Percentiles rank a stretch among this genome's conserved stretches.
Evolutionary conservation across 2,113 vertebrate species (phyloP).

Genomic region (Callipepla californica): DNA sequence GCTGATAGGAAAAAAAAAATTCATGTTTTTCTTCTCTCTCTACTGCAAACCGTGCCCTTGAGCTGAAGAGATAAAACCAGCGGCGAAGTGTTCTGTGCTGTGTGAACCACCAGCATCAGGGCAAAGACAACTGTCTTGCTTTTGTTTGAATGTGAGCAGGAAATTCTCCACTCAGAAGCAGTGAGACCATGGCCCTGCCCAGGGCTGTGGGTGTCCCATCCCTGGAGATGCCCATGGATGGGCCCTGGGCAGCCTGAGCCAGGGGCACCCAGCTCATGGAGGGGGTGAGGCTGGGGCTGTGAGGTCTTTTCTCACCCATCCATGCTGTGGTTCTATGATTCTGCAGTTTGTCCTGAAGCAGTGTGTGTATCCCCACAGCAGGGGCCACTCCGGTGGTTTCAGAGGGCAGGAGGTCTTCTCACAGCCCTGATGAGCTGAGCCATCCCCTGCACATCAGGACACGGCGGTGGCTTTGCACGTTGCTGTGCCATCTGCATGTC

Average conservation of each 20-base stretch:
- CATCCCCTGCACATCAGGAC: accelerated
- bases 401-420: neutral
- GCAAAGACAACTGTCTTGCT: accelerated
- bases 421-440: accelerated
- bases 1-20: neutral
- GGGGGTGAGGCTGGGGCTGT: too few species aligned
- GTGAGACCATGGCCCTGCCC: too few species aligned
- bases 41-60: accelerated
- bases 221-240: neutral
- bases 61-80: neutral
- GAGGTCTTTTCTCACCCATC: neutral
- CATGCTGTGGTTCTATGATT: too few species aligned
- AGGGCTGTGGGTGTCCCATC: too few species aligned
- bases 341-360: neutral
- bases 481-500: neutral
- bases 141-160: too few species aligned
- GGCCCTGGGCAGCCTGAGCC: too few species aligned
- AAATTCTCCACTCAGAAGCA: neutral
- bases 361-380: accelerated
- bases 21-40: neutral
- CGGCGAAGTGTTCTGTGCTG: neutral
- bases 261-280: too few species aligned
- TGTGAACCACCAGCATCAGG: accelerated
- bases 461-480: accelerated
- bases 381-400: neutral